These are phyloP conservation scores for Ctenoplectra terminalis DNA, from an alignment of 1,140 invertebrate genomes.

Conservation along the genomic window DNA sequence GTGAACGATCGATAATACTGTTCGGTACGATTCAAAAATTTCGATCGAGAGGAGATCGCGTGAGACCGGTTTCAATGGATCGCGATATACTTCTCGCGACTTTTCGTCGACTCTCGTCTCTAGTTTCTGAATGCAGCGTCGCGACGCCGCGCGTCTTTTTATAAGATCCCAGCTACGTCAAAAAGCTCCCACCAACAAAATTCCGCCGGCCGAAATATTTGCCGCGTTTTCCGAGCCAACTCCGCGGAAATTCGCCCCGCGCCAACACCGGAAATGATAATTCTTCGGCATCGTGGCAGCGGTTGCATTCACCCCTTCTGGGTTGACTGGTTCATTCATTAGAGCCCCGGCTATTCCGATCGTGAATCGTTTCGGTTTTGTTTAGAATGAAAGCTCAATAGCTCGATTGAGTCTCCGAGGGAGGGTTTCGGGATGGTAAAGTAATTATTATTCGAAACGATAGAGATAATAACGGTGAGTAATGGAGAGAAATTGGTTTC, in stretches of 20 bases:
- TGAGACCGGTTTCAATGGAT: background rate
- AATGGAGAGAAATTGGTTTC: background rate
- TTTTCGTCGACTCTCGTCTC: conserved; percentile 59
- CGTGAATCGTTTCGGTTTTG: too few relatives aligned
- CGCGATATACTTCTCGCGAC: background rate
- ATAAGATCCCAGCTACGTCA: conserved; percentile 75
- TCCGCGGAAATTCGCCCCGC: conserved; percentile 61
- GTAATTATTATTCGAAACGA: too few relatives aligned
- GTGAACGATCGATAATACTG: conserved; percentile 20
- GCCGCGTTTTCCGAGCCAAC: conserved; percentile 73
- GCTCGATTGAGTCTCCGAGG: too few relatives aligned
- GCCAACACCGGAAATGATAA: conserved; percentile 74
- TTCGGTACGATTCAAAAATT: background rate
- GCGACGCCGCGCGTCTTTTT: conserved; percentile 75
- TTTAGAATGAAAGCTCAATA: too few relatives aligned
- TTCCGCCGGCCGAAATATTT: conserved; percentile 74
- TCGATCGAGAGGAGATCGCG: background rate
- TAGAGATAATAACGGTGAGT: too few relatives aligned
- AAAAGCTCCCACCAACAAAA: conserved; percentile 67
- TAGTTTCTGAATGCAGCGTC: conserved; percentile 71
- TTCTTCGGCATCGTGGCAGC: conserved; percentile 52
- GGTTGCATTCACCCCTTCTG: background rate
- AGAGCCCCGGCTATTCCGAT: too few relatives aligned
- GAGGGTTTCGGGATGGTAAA: too few relatives aligned
- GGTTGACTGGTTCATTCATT: conserved; percentile 18